Base-by-base conservation (phyloP, 2,888 invertebrate genomes). In the Carterocephalus palaemon region DNA sequence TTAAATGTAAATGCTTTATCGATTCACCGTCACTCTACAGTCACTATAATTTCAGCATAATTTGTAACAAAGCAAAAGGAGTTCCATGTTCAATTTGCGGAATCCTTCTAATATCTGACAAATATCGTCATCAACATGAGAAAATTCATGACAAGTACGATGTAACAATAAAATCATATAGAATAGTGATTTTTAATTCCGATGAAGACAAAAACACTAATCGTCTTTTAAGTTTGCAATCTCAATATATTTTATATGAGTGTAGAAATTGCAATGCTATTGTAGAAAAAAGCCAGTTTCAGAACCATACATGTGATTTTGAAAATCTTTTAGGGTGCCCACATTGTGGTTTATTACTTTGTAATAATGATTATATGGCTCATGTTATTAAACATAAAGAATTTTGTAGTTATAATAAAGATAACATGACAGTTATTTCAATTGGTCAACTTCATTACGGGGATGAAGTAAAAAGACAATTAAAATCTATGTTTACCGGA, bases 251-350 rank as follows among this genome's bases (percentile, higher is more conserved):
- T 39, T 51, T 82, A 31, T 75, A 73, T 52, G 67, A 73, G 57
- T 82, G 82, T 55, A 71, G 81, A 61, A 69, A 61, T 38, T 82
- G 82, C 48, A 54, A 64, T 33, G 67, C 57, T 1, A 47, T 70
- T 24, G 58, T 76, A 24, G 70, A 77, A 47, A 70, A 65, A 50
- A 57, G 46, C 29, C 51, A 54, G 13, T 54, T 56, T 26, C 40
- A 42, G 6, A 31, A 36, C 48, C 77, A 78, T 43, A 22, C 52
- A 48, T 82, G 82, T 59, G 54, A 59, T 48, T 28, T 32, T 13
- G 51, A 48, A 8, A 49, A 57, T 36, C 58, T 70, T 40, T 60
- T 53, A 49, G 64, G 64, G 52, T 82, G 82, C 60, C 22, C 43
- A 8, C 32, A 56, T n/a, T 82, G 82, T 59, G 67, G 64, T 10